phyloP scores from a whole-genome alignment of 1,140 invertebrate species.

The Zelostemma sp. region DNA sequence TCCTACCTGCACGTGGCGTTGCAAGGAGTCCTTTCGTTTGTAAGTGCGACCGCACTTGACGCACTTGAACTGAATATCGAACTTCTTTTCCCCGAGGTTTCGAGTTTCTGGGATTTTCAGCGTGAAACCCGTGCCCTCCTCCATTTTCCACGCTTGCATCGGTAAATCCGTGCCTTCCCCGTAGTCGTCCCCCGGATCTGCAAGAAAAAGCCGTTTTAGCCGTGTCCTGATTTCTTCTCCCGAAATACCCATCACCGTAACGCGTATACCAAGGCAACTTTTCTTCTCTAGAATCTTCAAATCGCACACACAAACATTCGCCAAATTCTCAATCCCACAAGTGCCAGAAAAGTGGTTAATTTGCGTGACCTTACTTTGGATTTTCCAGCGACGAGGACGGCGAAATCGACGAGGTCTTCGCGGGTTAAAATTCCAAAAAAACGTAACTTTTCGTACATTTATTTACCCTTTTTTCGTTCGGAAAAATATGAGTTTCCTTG shows the following conservation, averaged over 20 bases:
- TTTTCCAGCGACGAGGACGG: background rate
- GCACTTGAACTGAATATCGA: slow-evolving; percentile 70
- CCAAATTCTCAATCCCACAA: slow-evolving; percentile 15
- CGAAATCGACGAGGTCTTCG: too few relatives aligned
- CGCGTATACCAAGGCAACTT: background rate
- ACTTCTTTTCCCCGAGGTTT: slow-evolving; percentile 41
- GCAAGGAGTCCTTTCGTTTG: slow-evolving; percentile 76
- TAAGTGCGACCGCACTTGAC: slow-evolving; percentile 75
- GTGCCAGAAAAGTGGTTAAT: slow-evolving; percentile 10
- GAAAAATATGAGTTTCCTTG: too few relatives aligned
- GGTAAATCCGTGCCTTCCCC: slow-evolving; percentile 53
- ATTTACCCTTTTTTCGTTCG: too few relatives aligned
- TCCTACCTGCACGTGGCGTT: slow-evolving; percentile 76
- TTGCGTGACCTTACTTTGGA: slow-evolving; percentile 4
- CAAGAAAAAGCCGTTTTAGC: slow-evolving; percentile 50
- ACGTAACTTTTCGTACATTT: too few relatives aligned
- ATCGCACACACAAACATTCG: slow-evolving; percentile 32
- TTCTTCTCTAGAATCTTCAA: slow-evolving; percentile 24
- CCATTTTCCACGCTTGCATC: slow-evolving; percentile 52
- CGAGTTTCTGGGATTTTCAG: slow-evolving; percentile 59
- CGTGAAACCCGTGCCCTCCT: slow-evolving; percentile 49
- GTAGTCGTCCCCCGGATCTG: slow-evolving; percentile 33
- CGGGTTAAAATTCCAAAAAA: too few relatives aligned
- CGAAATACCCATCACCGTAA: slow-evolving; percentile 53
- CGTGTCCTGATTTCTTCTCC: slow-evolving; percentile 43